Conservation (phyloP, 2,113 vertebrate species). For the Boulengeromyrus knoepffleri region DNA sequence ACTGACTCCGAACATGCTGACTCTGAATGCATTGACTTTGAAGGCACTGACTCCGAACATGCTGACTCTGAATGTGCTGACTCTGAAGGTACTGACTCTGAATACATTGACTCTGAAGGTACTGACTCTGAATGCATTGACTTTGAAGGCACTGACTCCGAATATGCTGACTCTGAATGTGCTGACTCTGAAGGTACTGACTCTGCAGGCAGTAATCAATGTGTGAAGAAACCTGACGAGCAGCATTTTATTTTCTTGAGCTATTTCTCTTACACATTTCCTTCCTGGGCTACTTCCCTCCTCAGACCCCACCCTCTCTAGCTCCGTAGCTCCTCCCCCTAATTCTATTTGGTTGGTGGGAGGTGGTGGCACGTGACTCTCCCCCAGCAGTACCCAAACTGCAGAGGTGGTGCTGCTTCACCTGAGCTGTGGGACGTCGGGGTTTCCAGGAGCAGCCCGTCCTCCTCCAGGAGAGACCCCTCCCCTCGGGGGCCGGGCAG, state of each 20-base stretch:
- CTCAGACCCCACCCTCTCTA: no score
- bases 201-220: not conserved
- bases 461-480: conserved; percentile 29
- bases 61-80: not conserved
- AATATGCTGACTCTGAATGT: no score
- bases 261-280: not conserved
- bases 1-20: not conserved
- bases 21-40: not conserved
- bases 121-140: not conserved
- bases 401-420: conserved; percentile 24
- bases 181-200: not conserved
- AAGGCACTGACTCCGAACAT: not conserved
- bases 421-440: conserved; percentile 46
- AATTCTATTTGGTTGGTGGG: not conserved
- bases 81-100: not conserved
- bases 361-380: not conserved
- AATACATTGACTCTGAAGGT: not conserved
- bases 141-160: no score
- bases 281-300: not conserved
- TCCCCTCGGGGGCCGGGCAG: conserved; percentile 12
- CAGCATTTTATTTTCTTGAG: not conserved
- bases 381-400: not conserved
- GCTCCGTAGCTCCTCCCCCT: not conserved
- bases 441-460: conserved; percentile 28
- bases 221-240: not conserved